Evolutionary conservation across 2,888 invertebrate species (phyloP), one percentile per base, ranked within the genome.

Genomic region (Bellardia pandia): DNA sequence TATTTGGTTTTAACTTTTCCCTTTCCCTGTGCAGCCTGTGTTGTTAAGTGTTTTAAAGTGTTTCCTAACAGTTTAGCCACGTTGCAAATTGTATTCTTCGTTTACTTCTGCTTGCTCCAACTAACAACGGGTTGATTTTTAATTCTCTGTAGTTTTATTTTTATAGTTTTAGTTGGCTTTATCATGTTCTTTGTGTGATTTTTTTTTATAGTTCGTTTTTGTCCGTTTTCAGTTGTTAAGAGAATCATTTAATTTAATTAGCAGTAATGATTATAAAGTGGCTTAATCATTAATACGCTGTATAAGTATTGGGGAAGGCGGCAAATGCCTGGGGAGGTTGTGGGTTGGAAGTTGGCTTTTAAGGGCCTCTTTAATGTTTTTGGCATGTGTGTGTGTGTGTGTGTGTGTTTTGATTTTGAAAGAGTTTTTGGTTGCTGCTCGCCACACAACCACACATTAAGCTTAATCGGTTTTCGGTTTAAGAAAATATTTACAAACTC

Each of bases 161-260:
- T 64, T 37, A 8, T n/a, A 33, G 14, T 9, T 78, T 64, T 53
- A 51, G 16, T n/a, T 76, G 33, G 14, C 30, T 64, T 66, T 66
- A n/a, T 2, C 4, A 3, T 5, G 9, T 16, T 56, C 23, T 16
- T 56, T 56, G 7, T 45, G 66, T 66, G 58, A 4, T 48, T 45
- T 37, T n/a, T 11, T 33, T 40, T 69, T 53, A 5, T 37, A 37
- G 5, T 6, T 37, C 6, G 60, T 33, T 81, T 76, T 82, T 60
- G n/a, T 64, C 14, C 53, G 11, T 74, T 85, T 68, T 16, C 14
- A 68, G 66, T 78, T 72, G 53, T 72, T 79, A 30, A 62, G 56
- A 75, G 74, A 40, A 84, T 72, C 84, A 84, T 85, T 85, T 85
- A 85, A 85, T 78, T 85, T 85, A 87, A 87, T 87, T 87, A 85